These are phyloP conservation scores for Balearica regulorum DNA, from an alignment of 2,797 vertebrate genomes.

Conservation along the genomic window DNA sequence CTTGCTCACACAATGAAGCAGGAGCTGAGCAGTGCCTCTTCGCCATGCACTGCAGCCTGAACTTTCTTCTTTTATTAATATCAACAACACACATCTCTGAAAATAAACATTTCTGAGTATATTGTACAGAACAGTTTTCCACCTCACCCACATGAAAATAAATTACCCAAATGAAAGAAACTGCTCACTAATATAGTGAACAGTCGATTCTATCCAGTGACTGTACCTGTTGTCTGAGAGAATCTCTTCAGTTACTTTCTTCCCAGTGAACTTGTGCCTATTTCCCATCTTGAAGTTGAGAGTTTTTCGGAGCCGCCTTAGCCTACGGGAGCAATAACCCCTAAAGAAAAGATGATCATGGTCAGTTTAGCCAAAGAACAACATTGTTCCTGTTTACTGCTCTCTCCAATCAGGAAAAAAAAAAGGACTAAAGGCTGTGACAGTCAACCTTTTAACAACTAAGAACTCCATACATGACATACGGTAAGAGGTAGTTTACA, in stretches of 20 bases:
- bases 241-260: slow-evolving; percentile 95
- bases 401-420: neutral
- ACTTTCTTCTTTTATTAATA: neutral
- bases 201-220: neutral
- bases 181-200: neutral
- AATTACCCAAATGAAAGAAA: neutral
- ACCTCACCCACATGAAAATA: neutral
- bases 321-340: slow-evolving; percentile 93
- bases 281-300: slow-evolving; percentile 98
- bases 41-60: neutral
- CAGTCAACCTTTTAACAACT: neutral
- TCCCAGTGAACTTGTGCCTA: slow-evolving; percentile 94
- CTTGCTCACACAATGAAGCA: neutral
- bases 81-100: neutral
- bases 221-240: slow-evolving; percentile 90
- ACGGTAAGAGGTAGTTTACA: neutral
- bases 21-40: neutral
- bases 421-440: neutral
- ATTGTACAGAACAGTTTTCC: neutral
- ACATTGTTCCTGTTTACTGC: neutral
- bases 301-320: slow-evolving; percentile 92
- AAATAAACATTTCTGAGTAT: neutral
- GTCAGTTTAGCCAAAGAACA: neutral
- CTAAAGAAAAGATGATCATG: slow-evolving; percentile 63
- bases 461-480: neutral